Base-by-base conservation (phyloP, 1,140 invertebrate species). In the Pseudomyrmex gracilis region DNA sequence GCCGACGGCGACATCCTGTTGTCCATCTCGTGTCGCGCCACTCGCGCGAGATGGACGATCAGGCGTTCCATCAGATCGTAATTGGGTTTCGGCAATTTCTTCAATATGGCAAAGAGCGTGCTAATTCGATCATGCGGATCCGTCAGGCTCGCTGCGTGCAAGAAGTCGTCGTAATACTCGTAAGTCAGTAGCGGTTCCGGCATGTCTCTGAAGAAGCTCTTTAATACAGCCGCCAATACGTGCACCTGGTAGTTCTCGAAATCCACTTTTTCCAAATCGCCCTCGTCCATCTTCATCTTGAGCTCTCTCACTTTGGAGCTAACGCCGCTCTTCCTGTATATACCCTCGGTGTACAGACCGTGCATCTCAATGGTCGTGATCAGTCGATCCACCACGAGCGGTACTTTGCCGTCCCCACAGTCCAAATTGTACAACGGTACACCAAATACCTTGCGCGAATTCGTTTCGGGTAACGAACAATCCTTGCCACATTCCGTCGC, bases 1-100 rank as follows among this genome's bases (percentile, higher is more conserved):
- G 98, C 97, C 89, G 97, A 97, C 0, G 98, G 95, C 85, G 97
- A 98, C 98, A 99, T 99, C 80, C 98, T 96, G 94, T 99, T 99
- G 77, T 97, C 96, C 49, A 97, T 95, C 94, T 99, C 98, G 89
- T 98, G 96, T 17, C 97, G 94, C 0, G 98, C 98, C 1, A 99
- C 97, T 85, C 97, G 96, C 1, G 98, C 98, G 86, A 99, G 94
- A 94, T 99, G 98, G 90, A 99, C 99, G 90, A 99, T 97, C 60
- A 99, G 93, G 84, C 98, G 95, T 93, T 99, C 98, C 94, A 99
- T 97, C 53, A 99, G 95, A 93, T 98, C 97, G 92, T 97, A 98
- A 94, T 99, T 99, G 0, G 96, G 95, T 91, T 97, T 97, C 1
- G 98, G 98, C 63, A 99, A 93, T 93, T 98, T 98, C 88, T 98